phyloP scores from a whole-genome alignment of 1,140 invertebrate species.

The Pinna nobilis region DNA sequence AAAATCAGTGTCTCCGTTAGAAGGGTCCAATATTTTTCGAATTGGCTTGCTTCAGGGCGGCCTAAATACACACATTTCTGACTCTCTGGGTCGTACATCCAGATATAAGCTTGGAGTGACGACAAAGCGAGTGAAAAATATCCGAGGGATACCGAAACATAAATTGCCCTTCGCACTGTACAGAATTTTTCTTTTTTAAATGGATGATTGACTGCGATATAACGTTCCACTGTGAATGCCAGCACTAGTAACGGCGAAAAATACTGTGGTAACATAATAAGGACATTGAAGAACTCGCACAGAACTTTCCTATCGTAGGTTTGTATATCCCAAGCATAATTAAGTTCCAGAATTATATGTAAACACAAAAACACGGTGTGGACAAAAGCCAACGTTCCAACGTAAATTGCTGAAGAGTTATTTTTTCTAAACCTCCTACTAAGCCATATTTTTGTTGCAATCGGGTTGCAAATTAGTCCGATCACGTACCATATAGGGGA shows the following conservation, averaged over 20 bases:
- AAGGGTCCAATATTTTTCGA: slow-evolving; percentile 68
- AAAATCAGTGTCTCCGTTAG: slow-evolving; percentile 68
- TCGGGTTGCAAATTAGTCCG: slow-evolving; percentile 69
- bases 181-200: slow-evolving; percentile 77
- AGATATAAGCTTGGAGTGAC: slow-evolving; percentile 63
- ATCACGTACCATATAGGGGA: slow-evolving; percentile 70
- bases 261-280: slow-evolving; percentile 67
- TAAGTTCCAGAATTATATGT: slow-evolving; percentile 59
- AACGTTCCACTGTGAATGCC: slow-evolving; percentile 95
- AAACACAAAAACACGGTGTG: slow-evolving; percentile 67
- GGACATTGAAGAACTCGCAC: slow-evolving; percentile 64
- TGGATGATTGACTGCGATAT: slow-evolving; percentile 96
- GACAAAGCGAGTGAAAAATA: slow-evolving; percentile 49
- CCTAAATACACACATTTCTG: slow-evolving; percentile 19
- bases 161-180: slow-evolving; percentile 56
- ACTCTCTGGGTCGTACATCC: slow-evolving; percentile 43
- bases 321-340: slow-evolving; percentile 60
- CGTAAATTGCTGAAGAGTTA: slow-evolving; percentile 71
- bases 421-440: slow-evolving; percentile 61
- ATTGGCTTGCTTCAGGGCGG: slow-evolving; percentile 25
- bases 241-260: slow-evolving; percentile 69
- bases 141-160: slow-evolving; percentile 46
- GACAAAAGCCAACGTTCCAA: slow-evolving; percentile 67
- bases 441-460: slow-evolving; percentile 69
- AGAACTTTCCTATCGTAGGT: slow-evolving; percentile 51